phyloP scores from a whole-genome alignment of 2,113 vertebrate genomes.

The Ochotona princeps region DNA sequence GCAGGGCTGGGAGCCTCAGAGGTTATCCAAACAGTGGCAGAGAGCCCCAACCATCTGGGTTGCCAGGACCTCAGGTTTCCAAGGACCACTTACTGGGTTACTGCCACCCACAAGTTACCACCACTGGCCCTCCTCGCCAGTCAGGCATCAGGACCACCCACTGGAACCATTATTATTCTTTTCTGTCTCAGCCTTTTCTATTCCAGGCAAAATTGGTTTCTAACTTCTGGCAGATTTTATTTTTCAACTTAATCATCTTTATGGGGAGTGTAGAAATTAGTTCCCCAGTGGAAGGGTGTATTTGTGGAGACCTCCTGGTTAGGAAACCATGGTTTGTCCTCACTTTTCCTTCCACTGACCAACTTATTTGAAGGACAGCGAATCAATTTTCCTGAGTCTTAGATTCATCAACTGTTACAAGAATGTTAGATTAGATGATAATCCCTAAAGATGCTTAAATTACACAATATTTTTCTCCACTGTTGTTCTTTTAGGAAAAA shows the following conservation, averaged over 20 bases:
- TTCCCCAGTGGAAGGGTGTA: slow-evolving; percentile 46
- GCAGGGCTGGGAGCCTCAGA: slow-evolving; percentile 35
- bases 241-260: slow-evolving; percentile 70
- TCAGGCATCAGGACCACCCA: slow-evolving; percentile 73
- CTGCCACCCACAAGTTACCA: slow-evolving; percentile 60
- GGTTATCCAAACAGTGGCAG: slow-evolving; percentile 50
- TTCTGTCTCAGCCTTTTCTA: slow-evolving; percentile 69
- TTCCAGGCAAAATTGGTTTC: slow-evolving; percentile 64
- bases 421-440: not conserved
- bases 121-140: slow-evolving; percentile 20
- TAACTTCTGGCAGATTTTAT: slow-evolving; percentile 60
- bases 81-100: slow-evolving; percentile 47
- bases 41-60: slow-evolving; percentile 25
- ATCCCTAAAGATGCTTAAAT: slow-evolving; percentile 43
- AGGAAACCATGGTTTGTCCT: slow-evolving; percentile 44
- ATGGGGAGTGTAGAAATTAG: slow-evolving; percentile 64
- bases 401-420: slow-evolving; percentile 53
- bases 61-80: slow-evolving; percentile 52
- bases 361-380: slow-evolving; percentile 47
- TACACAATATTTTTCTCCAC: not conserved
- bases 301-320: slow-evolving; percentile 30
- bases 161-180: slow-evolving; percentile 66
- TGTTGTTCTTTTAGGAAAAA: slow-evolving; percentile 48
- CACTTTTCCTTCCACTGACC: slow-evolving; percentile 26
- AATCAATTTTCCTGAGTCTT: slow-evolving; percentile 37